Percentiles rank a stretch among this genome's conserved stretches.
Conservation (phyloP, 1,140 invertebrate species). For the Coboldia fuscipes region DNA sequence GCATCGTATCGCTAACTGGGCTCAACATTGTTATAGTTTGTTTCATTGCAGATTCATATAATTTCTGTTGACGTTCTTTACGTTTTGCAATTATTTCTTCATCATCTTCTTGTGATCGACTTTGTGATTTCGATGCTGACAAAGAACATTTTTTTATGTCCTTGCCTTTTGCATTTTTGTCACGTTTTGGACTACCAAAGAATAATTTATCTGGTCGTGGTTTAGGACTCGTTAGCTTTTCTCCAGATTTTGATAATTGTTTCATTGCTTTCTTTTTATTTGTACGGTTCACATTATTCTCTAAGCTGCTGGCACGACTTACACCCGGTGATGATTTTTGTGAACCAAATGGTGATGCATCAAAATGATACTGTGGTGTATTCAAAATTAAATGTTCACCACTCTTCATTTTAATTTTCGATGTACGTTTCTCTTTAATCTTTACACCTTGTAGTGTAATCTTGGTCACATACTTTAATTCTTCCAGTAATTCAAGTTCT, state of each 20-base stretch:
- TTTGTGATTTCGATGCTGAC: conserved; percentile 37
- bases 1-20: conserved; percentile 39
- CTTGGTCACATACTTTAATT: conserved; percentile 17
- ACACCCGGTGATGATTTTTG: conserved; percentile 19
- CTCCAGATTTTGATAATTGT: too few species aligned
- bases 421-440: conserved; percentile 20
- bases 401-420: conserved; percentile 18
- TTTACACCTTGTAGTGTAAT: conserved; percentile 21
- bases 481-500: conserved; percentile 27
- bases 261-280: conserved; percentile 16
- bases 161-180: conserved; percentile 27
- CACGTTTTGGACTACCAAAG: too few species aligned
- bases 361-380: conserved; percentile 20
- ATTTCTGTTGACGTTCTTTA: conserved; percentile 42
- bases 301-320: conserved; percentile 18
- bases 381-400: conserved; percentile 19
- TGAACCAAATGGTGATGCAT: conserved; percentile 20
- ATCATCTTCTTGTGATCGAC: conserved; percentile 42
- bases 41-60: conserved; percentile 44
- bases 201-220: conserved; percentile 21
- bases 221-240: conserved; percentile 21
- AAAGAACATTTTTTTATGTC: conserved; percentile 37
- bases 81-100: conserved; percentile 41
- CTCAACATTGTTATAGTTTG: conserved; percentile 44
- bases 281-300: conserved; percentile 17